Evolutionary conservation across 2,888 invertebrate genomes (phyloP), one percentile per base, ranked within the genome.

Genomic region (Chalcosyrphus nemorum): DNA sequence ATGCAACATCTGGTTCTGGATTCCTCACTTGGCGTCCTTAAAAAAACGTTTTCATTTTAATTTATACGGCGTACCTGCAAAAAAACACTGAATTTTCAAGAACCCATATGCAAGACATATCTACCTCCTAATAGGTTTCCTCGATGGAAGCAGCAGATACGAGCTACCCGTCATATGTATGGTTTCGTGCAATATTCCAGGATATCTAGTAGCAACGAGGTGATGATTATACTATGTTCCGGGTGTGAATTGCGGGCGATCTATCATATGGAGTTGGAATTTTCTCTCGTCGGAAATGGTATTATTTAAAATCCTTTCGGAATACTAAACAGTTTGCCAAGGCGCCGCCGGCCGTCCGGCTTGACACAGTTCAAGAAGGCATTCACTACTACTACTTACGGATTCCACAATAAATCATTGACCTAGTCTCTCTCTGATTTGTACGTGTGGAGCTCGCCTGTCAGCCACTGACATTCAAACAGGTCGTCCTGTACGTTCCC

Each of bases 391-490:
- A 4, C 84, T 47, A 70, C 74, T 84, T 70, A 45, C 11, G 57
- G 75, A 74, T 84, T 75, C 74, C 63, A 75, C 75, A 80, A 84
- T 84, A 84, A 84, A 84, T 84, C 84, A 84, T 84, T 84, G 84
- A 84, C 84, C 84, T 65, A 80, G 84, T 80, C 80, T 84, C 80
- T 80, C 80, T 84, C 80, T 84, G 84, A 84, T 84, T 78, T 78
- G 84, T 75, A 84, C 84, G 84, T 84, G 84, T 75, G 70, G 84
- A 80, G 84, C 65, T 84, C 59, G 68, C 43, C 70, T 84, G 84
- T 84, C 84, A 84, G 84, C 80, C 41, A 70, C 80, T 80, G 80
- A 84, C 84, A 84, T 80, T 84, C 84, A 80, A 84, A 84, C 84
- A 84, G 70, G 84, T 84, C 74, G 45, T 41, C 70, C 43, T 70